phyloP scores from a whole-genome alignment of 2,113 vertebrate genomes.

The Acrocephalus kingi region DNA sequence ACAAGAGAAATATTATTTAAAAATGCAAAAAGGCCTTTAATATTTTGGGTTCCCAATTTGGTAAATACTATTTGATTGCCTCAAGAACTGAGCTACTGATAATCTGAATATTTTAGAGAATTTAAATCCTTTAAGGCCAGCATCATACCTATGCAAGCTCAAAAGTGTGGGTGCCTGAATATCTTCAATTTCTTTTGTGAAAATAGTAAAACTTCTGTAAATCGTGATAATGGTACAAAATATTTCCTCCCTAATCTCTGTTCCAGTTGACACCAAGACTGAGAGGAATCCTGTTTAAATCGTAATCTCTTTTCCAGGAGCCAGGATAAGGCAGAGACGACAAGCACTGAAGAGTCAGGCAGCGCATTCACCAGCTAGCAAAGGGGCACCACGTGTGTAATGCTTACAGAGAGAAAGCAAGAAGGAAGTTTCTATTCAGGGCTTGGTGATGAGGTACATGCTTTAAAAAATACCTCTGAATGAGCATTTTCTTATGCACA shows the following conservation, averaged over 20 bases:
- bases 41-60: background rate
- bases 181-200: background rate
- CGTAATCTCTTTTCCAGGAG: background rate
- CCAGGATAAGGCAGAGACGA: background rate
- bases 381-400: fast-evolving
- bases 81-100: background rate
- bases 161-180: background rate
- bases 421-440: background rate
- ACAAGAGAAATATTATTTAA: background rate
- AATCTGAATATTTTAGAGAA: background rate
- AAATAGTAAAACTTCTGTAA: background rate
- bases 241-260: background rate
- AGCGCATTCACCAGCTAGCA: background rate
- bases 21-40: background rate
- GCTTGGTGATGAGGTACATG: background rate
- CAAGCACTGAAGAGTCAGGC: background rate
- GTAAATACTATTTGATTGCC: background rate
- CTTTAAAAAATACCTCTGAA: background rate
- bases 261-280: background rate
- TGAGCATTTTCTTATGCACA: background rate
- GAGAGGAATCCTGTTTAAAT: background rate
- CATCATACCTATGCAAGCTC: background rate
- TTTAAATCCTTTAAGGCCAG: background rate
- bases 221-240: background rate
- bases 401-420: background rate